These are phyloP conservation scores for Pilophorus perplexus DNA, from an alignment of 2,888 invertebrate genomes.

Conservation along the genomic window DNA sequence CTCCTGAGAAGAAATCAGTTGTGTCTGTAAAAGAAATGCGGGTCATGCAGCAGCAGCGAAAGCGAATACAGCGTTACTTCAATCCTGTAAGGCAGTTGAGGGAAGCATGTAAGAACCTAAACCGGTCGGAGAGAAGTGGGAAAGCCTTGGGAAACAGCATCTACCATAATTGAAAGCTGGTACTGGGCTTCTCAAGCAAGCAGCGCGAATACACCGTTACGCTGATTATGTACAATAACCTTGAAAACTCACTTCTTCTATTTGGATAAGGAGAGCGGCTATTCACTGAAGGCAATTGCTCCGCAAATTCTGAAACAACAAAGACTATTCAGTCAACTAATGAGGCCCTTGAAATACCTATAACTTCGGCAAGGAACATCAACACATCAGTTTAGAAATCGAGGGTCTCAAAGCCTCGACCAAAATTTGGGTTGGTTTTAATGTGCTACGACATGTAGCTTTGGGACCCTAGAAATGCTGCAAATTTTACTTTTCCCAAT, in stretches of 20 bases:
- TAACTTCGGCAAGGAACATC: no score
- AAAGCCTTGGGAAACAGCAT: not conserved
- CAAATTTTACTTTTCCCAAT: no score
- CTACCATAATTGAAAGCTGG: conserved; percentile 5
- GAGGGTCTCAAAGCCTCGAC: no score
- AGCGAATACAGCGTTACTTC: not conserved
- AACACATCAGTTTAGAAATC: no score
- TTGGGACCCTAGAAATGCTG: no score
- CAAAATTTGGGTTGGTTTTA: no score
- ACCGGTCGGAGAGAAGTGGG: no score
- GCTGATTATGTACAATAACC: not conserved
- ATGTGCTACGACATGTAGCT: no score
- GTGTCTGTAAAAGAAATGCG: conserved; percentile 19
- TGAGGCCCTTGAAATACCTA: no score
- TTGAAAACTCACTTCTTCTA: conserved; percentile 76
- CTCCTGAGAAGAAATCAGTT: conserved; percentile 52
- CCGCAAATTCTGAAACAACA: conserved; percentile 76
- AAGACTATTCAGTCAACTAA: no score
- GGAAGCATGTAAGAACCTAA: no score
- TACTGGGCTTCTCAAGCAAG: not conserved
- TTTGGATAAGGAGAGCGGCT: conserved; percentile 83
- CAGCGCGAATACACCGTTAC: not conserved
- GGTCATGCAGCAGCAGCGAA: not conserved
- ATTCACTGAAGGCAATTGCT: conserved; percentile 78
- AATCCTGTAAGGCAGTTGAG: not conserved